Percentiles rank a stretch among this genome's conserved stretches.
These are phyloP conservation scores for Chironomus striatipennis DNA, from an alignment of 1,140 invertebrate genomes.

Conservation along the genomic window DNA sequence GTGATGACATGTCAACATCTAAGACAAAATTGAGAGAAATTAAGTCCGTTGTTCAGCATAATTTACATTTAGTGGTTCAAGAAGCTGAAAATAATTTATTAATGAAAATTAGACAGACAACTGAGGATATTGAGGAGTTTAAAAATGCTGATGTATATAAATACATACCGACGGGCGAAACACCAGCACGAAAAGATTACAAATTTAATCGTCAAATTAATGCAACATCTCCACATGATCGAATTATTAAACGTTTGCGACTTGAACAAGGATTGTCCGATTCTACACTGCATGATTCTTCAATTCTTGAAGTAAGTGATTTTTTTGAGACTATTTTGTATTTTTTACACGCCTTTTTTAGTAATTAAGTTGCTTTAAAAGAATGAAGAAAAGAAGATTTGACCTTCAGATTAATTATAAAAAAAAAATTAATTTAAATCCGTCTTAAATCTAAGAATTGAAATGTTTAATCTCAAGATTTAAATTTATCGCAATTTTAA, in stretches of 20 bases:
- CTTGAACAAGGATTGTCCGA: conserved; percentile 30
- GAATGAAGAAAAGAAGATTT: too few species aligned
- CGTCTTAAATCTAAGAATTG: too few species aligned
- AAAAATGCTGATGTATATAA: conserved; percentile 24
- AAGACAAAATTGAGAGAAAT: conserved; percentile 27
- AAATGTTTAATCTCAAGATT: too few species aligned
- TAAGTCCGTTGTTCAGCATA: not conserved
- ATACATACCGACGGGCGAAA: conserved; percentile 42
- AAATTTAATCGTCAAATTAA: conserved; percentile 49
- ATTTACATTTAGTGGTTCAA: not conserved
- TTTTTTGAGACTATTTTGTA: too few species aligned
- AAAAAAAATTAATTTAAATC: too few species aligned
- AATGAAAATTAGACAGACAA: not conserved
- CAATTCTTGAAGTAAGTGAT: not conserved
- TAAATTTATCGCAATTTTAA: too few species aligned
- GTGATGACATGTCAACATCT: not conserved
- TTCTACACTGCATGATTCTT: not conserved
- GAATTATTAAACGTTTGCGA: conserved; percentile 52
- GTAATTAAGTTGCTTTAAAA: too few species aligned
- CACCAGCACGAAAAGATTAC: conserved; percentile 53
- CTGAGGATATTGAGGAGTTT: conserved; percentile 33
- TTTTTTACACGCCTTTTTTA: too few species aligned
- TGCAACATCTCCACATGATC: conserved; percentile 57
- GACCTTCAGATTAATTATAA: too few species aligned
- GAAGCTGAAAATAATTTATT: not conserved